A percentile compares a stretch with the other conserved stretches of the same genome.
phyloP scores from a whole-genome alignment of 2,797 vertebrate genomes.

The Malurus splendens region DNA sequence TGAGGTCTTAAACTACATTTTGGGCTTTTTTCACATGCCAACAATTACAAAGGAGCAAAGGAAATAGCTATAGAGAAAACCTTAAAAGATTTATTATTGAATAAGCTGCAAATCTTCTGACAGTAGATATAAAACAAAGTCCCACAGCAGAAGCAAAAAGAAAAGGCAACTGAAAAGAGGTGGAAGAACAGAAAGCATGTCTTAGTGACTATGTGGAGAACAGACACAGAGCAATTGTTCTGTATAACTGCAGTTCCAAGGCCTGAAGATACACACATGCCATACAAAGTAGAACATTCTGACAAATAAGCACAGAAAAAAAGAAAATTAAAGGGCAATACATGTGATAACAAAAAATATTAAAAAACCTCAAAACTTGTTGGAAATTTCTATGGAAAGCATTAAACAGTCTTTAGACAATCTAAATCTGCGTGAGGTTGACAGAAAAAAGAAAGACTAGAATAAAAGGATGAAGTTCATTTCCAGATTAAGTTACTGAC shows the following conservation, averaged over 20 bases:
- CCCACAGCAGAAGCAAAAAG: background rate
- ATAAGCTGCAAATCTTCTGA: background rate
- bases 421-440: background rate
- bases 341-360: accelerated
- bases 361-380: accelerated
- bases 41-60: background rate
- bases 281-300: background rate
- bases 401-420: background rate
- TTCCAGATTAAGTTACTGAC: conserved; percentile 24
- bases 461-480: background rate
- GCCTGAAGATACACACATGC: accelerated
- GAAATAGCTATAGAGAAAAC: background rate
- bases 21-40: background rate
- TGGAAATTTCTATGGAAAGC: background rate
- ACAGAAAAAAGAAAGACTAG: background rate
- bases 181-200: background rate
- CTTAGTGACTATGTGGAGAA: background rate
- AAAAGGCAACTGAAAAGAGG: background rate
- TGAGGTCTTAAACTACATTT: background rate
- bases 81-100: background rate
- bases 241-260: background rate
- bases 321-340: background rate
- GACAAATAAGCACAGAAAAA: background rate
- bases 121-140: background rate
- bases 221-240: background rate